Base-by-base conservation (phyloP, 2,888 invertebrate species). In the Drosophila hamatofila region DNA sequence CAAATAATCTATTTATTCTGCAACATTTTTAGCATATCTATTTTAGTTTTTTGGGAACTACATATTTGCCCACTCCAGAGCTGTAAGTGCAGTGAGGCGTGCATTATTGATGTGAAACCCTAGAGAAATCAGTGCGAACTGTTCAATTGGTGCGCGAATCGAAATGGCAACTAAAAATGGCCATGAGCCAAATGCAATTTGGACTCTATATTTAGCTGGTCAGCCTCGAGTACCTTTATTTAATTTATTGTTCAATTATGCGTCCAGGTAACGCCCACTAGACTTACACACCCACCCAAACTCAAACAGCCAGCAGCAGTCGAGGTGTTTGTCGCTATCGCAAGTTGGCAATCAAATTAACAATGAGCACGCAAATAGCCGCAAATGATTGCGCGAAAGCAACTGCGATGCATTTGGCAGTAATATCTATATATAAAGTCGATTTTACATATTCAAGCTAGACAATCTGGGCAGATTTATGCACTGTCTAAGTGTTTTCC, bases 181-280 rank as follows among this genome's bases (percentile, higher is more conserved):
- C 23, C 65, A 25, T 21, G 57, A 62, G 52, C 60, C 56, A 64
- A 72, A 49, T 81, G 72, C 79, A 70, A 63, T 81, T 69, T 42
- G n/a, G 62, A 18, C 23, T 35, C 23, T 8, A 16, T 42, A 41
- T 42, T 62, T 58, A 55, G 51, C 30, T 60, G 51, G 52, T 3
- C 33, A 30, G 72, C 33, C 44, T 42, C 42, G 30, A 33, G 61
- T 39, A 39, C 41, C 44, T 60, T 72, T 74, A 68, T 79, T 83
- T 86, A 84, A 84, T 89, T 84, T 84, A 84, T 84, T 63, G 83
- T 90, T 83, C 86, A 85, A 83, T 83, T 83, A 83, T 89, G 88
- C 88, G 71, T 58, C 25, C 71, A 68, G 59, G 55, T 25, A 70
- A 64, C 70, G 73, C 85, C 83, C 72, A 58, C 16, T 21, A 14